Evolutionary conservation across 1,140 invertebrate genomes (phyloP), one percentile per base, ranked within the genome.

Genomic region (Cherax quadricarinatus): DNA sequence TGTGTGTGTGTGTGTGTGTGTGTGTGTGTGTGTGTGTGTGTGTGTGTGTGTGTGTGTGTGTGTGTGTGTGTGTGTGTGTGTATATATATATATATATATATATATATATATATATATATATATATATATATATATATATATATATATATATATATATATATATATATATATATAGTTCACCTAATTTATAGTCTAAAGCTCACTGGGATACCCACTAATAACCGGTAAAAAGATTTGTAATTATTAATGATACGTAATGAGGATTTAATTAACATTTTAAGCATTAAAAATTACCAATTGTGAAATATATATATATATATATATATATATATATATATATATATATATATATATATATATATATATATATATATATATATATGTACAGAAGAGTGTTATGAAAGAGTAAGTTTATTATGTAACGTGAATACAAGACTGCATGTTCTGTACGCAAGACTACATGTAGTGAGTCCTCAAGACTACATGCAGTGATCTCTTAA

Each of bases 241-340:
- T 30, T 48, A 86, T 86, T 66, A 66, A 86, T 86, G 24, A n/a
- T 41, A 70, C 70, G 49, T 70, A 81, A 81, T 81, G 79, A 81
- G 48, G 21, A 51, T 81, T 81, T 53, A 81, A 81, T 81, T 81
- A 81, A 49, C 79, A 51, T 53, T 51, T 41, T 81, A 81, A 51
- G 30, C 1, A 81, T 41, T 41, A 81, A 81, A 51, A 7, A 5
- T 79, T 48, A 48, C 78, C 12, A 41, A 49, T 6, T 79, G 4
- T 1, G 4, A 5, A 49, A 5, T 51, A 41, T 14, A 57, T 75
- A 24, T 75, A 12, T 75, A 14, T 41, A 57, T 75, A 24, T 75
- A 12, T 75, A 14, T 41, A 5, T 51, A 41, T 14, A 57, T 75
- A 24, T 75, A 12, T 75, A 14, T 41, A 5, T 51, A 41, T 14